Evolutionary conservation across 1,140 invertebrate genomes (phyloP), one percentile per base, ranked within the genome.

Genomic region (Dryas iulia): DNA sequence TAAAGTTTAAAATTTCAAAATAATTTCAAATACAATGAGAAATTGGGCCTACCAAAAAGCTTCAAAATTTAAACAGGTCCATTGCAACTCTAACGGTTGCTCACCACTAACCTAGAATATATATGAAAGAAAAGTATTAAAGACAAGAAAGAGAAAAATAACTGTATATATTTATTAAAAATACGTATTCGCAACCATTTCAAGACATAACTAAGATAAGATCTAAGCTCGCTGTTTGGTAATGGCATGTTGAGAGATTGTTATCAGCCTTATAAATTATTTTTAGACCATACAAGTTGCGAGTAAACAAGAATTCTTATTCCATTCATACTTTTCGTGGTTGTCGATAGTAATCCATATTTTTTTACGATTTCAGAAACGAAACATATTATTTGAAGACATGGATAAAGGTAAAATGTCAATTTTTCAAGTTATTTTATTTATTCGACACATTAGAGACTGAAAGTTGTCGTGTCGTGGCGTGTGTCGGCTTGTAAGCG

Each of bases 221-320:
- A 47, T 47, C 39, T 47, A 47, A 21, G 54, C n/a, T 25, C 33
- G 35, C 57, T 47, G 35, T 59, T 52, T 62, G 14, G 59, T 61
- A 52, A 62, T 30, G 59, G 39, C 59, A 62, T 12, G 33, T 61
- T 52, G 25, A 53, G 24, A 62, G 59, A 62, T 62, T 26, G 59
- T 62, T 62, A 62, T 62, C 59, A 21, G 39, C 39, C 14, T 62
- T 30, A 30, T 12, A 35, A 64, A 33, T 56, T 64, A 54, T 64
- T 56, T 35, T 64, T 35, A 33, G 28, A 11, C 62, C 25, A 54
- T 54, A 56, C 31, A 54, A 64, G 23, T 56, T 28, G 14, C 21
- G 12, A 14, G 52, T 11, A 28, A 63, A 73, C 73, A 71, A 72
- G 68, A 71, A 71, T 73, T 79, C 72, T 74, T 79, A 69, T 64